Base-by-base conservation (phyloP, 2,113 vertebrate species). In the Peromyscus maniculatus region DNA sequence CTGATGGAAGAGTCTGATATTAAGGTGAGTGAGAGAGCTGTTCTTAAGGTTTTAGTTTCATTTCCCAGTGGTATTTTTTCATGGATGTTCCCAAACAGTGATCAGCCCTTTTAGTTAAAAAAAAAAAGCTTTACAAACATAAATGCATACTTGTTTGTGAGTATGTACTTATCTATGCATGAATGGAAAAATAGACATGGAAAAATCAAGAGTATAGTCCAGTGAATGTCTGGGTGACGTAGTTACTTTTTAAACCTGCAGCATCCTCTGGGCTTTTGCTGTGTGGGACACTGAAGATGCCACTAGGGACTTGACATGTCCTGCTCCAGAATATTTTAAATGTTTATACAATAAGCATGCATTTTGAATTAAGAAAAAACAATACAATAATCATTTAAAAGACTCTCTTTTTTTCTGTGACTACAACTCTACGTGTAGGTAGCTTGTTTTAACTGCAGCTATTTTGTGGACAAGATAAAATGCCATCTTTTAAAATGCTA, bases 371-470 rank as follows among this genome's bases (percentile, higher is more conserved):
- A 94, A 97, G 43, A 49, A 84, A 88, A 36, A 52, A 33, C 31
- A 31, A 93, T 72, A 71, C 52, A 91, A 31, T 78, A 75, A 91
- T 49, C 55, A 92, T 82, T 93, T 96, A 33, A 89, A 94, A 74
- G 36, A 39, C 24, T 77, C 21, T 77, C 66, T 92, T 96, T 67
- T 57, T 28, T 33, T 59, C 10, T 96, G 21, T 71, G 52, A 97
- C 91, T 95, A 67, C 96, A 89, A 55, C 89, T 87, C 21, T 83
- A 96, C 91, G 80, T 77, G 72, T 39, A 89, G 52, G 79, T 87
- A 77, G 96, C 89, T 92, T 95, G 89, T 82, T 96, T 96, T 96
- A 94, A 98, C 93, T 95, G 89, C 13, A 94, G 78, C 67, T 91
- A 59, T 95, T 95, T 91, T 43, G 22, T 28, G 55, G 82, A 92